Conservation (phyloP, 2,888 invertebrate species). For the Phortica okadai region DNA sequence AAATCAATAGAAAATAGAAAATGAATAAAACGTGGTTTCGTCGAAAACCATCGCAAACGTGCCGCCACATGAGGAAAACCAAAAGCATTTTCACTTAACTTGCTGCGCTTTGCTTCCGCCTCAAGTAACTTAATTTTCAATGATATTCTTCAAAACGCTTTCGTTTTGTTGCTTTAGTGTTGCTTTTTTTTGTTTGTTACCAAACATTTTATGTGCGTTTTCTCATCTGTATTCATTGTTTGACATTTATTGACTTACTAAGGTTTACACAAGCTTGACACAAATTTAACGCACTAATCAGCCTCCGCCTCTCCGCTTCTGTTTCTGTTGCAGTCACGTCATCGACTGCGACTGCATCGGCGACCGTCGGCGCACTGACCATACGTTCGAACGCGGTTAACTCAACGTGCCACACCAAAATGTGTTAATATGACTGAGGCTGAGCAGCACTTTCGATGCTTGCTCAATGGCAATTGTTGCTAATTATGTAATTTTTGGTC, state of each 20-base stretch:
- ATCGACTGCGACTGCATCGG: background rate
- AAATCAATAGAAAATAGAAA: too few species aligned
- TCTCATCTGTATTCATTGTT: slow-evolving; percentile 57
- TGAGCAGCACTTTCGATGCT: slow-evolving; percentile 58
- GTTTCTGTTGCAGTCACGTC: background rate
- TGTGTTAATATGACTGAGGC: slow-evolving; percentile 68
- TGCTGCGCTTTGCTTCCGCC: background rate
- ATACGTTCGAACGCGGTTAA: background rate
- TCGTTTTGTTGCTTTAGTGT: background rate
- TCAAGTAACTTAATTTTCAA: background rate
- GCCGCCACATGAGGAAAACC: slow-evolving; percentile 19
- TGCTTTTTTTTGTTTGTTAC: background rate
- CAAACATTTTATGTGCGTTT: slow-evolving; percentile 45
- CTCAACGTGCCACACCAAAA: slow-evolving; percentile 65
- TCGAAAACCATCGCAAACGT: background rate
- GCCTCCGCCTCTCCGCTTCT: background rate
- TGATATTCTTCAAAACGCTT: background rate
- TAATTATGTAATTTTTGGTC: slow-evolving; percentile 66
- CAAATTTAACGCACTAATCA: slow-evolving; percentile 55
- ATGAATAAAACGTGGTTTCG: background rate
- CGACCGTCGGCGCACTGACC: background rate
- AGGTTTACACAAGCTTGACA: slow-evolving; percentile 54
- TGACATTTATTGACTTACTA: background rate
- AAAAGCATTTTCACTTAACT: background rate
- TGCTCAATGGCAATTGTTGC: slow-evolving; percentile 58